Conservation (phyloP, 35 echinoderm and acorn worm genomes). For the Apostichopus japonicus region DNA sequence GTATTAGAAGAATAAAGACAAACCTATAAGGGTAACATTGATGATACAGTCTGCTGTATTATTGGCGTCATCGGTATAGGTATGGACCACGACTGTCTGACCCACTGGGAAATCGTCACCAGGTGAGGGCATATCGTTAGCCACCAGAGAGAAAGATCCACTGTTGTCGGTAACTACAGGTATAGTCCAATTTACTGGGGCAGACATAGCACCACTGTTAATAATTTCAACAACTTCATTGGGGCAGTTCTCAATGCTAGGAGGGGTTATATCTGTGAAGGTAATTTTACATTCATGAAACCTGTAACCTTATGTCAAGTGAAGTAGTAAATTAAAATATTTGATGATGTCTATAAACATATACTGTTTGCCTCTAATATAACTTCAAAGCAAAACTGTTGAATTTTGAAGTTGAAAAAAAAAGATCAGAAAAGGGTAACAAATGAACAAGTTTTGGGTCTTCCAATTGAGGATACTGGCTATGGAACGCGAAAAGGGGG, state of each 20-base stretch:
- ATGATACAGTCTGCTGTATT: slow-evolving; percentile 25
- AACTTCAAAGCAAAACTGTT: no score
- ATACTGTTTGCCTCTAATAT: no score
- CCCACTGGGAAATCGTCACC: slow-evolving; percentile 30
- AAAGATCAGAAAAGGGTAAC: no score
- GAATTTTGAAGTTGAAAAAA: no score
- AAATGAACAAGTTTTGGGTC: no score
- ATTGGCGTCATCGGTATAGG: slow-evolving; percentile 9
- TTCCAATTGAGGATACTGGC: no score
- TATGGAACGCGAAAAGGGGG: no score
- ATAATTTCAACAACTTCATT: slow-evolving; percentile 13
- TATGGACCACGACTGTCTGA: slow-evolving; percentile 6
- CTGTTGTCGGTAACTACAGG: slow-evolving; percentile 33
- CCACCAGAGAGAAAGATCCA: background rate
- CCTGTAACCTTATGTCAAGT: no score
- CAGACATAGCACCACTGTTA: background rate
- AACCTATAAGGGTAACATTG: slow-evolving; percentile 35
- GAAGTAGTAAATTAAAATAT: no score
- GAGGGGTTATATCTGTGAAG: slow-evolving; percentile 11
- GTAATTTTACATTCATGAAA: background rate
- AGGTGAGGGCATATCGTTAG: background rate
- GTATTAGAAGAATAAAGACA: background rate
- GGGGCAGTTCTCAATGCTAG: slow-evolving; percentile 19
- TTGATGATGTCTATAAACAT: no score
- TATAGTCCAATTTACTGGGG: slow-evolving; percentile 23